Base-by-base conservation (phyloP, 1,140 invertebrate species). In the Brachionus angularis region DNA sequence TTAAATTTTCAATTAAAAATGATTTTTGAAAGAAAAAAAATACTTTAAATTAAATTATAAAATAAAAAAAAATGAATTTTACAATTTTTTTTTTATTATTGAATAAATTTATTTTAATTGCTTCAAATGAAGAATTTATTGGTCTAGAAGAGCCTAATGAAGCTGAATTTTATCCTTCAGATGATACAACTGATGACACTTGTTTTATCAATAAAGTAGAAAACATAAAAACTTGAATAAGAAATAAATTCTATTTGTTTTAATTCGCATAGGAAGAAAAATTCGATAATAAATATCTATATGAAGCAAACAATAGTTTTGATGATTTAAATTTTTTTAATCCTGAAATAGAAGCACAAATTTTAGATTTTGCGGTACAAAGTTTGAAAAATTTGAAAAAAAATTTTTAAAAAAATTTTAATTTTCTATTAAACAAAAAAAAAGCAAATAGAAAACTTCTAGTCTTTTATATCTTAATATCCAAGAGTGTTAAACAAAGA, bases 301-400 rank as follows among this genome's bases (percentile, higher is more conserved):
- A n/a, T n/a, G n/a, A n/a, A n/a, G n/a, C n/a, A n/a, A n/a, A n/a
- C n/a, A n/a, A n/a, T n/a, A n/a, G n/a, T 58, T 39, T 14, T 23
- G 53, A 58, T 39, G 33, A 58, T 21, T 14, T 58, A 16, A 58
- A 12, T 36, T 58, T 39, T 39, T 58, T 58, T 39, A 58, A 58
- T 25, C 53, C 33, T 7, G 62, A 47, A 67, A 42, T 47, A 12
- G 62, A 67, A 16, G 62, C 62, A 8, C 33, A 27, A 46, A 67
- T 67, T 12, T 50, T 67, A 31, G 42, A 67, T 21, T 67, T 36
- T n/a, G 62, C 62, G 3, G 62, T 67, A 16, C 7, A 67, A 21
- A 67, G 39, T 31, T 10, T n/a, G n/a, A n/a, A n/a, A n/a, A n/a
- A n/a, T n/a, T n/a, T n/a, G n/a, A n/a, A n/a, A n/a, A n/a, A n/a